These are phyloP conservation scores for Drosophila setifemur DNA, from an alignment of 1,140 invertebrate species.

Conservation along the genomic window DNA sequence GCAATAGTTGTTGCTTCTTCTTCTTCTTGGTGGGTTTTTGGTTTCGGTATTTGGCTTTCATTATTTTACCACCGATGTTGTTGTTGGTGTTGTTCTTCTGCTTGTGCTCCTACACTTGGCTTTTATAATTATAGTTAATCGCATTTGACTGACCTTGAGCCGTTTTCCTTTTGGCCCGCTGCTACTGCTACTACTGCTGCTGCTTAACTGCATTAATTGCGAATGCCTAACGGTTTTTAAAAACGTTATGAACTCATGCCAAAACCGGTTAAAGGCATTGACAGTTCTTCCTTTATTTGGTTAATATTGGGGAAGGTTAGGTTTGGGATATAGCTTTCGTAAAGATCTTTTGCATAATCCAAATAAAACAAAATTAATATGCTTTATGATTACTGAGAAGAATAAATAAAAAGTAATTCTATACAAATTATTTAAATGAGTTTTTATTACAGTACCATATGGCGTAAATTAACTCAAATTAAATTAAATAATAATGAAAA, in stretches of 20 bases:
- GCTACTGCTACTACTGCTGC: no score
- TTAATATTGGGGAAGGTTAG: neutral
- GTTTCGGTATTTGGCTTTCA: conserved; percentile 79
- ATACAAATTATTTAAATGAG: no score
- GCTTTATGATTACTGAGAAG: no score
- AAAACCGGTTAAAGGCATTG: conserved; percentile 23
- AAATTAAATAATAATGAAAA: no score
- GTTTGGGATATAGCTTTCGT: no score
- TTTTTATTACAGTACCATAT: no score
- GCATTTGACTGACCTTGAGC: conserved; percentile 70
- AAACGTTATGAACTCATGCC: conserved; percentile 23
- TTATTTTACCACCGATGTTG: conserved; percentile 52
- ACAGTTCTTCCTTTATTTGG: conserved; percentile 18
- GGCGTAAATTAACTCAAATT: no score
- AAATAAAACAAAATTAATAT: no score
- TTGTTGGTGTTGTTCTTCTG: conserved; percentile 17
- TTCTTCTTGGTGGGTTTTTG: conserved; percentile 43
- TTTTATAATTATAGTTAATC: conserved; percentile 74
- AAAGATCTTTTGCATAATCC: no score
- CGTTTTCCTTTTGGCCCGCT: conserved; percentile 46
- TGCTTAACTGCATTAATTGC: conserved; percentile 38
- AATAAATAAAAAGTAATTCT: no score
- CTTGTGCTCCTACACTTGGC: conserved; percentile 44
- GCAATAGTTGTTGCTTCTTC: conserved; percentile 51
- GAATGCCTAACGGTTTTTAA: conserved; percentile 49